Evolutionary conservation across 2,888 invertebrate genomes (phyloP).

Genomic region (Merodon equestris): DNA sequence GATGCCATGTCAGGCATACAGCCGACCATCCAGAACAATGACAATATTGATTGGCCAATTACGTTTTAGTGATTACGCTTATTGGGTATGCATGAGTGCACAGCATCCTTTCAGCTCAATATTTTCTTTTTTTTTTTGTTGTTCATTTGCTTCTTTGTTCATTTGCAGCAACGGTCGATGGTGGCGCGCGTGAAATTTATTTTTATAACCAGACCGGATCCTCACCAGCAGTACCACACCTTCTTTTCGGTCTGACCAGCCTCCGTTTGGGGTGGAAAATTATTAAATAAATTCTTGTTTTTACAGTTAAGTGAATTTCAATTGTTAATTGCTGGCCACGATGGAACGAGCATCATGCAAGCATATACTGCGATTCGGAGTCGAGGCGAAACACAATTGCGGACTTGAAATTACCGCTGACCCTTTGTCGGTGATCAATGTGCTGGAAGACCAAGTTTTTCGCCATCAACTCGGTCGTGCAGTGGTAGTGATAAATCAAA

Average conservation of each 20-base stretch:
- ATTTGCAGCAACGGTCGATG: constrained; percentile 37
- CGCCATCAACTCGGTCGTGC: not conserved
- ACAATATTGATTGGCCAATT: constrained; percentile 79
- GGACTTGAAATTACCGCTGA: constrained; percentile 49
- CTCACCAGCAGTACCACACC: not conserved
- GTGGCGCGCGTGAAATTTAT: constrained; percentile 63
- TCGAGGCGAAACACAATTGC: constrained; percentile 38
- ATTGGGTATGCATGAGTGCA: constrained; percentile 72
- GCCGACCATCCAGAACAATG: constrained; percentile 72
- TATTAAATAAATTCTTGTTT: constrained; percentile 69
- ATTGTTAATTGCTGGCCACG: constrained; percentile 66
- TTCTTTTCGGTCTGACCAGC: constrained; percentile 15
- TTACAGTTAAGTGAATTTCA: constrained; percentile 68
- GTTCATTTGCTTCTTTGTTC: constrained; percentile 13
- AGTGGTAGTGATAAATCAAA: constrained; percentile 54
- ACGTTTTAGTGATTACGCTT: constrained; percentile 74
- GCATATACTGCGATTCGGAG: not conserved
- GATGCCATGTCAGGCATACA: constrained; percentile 56
- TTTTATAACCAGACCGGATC: constrained; percentile 55
- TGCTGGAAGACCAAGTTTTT: constrained; percentile 64
- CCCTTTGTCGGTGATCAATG: constrained; percentile 66
- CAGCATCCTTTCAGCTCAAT: not conserved
- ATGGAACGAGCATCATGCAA: not conserved
- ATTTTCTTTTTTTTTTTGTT: too few species aligned
- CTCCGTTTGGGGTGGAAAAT: constrained; percentile 47